phyloP scores from a whole-genome alignment of 2,113 vertebrate species.

The Tyto alba region DNA sequence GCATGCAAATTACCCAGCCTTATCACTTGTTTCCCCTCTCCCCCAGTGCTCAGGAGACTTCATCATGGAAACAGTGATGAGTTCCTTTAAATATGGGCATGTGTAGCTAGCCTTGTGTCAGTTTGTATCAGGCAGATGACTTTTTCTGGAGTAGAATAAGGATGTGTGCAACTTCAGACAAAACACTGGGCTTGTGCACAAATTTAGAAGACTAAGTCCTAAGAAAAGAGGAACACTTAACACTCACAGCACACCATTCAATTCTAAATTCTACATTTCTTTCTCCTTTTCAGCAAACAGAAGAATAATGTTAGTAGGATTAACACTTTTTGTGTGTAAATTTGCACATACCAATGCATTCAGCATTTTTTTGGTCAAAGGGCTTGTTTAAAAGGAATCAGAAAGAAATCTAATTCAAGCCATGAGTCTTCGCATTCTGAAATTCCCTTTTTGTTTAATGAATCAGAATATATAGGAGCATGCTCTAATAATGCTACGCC shows the following conservation, averaged over 20 bases:
- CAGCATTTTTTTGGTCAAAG: not conserved
- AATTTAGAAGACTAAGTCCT: not conserved
- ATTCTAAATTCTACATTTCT: not conserved
- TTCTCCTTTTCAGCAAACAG: not conserved
- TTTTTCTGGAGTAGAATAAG: not conserved
- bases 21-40: not conserved
- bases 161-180: not conserved
- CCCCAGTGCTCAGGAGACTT: not conserved
- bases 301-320: not conserved
- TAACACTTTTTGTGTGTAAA: not conserved
- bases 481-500: not conserved
- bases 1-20: not conserved
- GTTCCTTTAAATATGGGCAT: rapidly evolving
- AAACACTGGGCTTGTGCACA: not conserved
- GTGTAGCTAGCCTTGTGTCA: not conserved
- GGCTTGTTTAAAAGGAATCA: not conserved
- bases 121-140: not conserved
- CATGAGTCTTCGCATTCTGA: not conserved
- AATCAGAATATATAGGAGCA: not conserved
- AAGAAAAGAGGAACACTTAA: not conserved
- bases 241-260: not conserved
- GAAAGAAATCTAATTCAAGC: not conserved
- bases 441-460: not conserved
- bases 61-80: not conserved
- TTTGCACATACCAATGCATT: not conserved